Conservation (phyloP, 2,797 vertebrate genomes). For the Orientallactaga sibirica region DNA sequence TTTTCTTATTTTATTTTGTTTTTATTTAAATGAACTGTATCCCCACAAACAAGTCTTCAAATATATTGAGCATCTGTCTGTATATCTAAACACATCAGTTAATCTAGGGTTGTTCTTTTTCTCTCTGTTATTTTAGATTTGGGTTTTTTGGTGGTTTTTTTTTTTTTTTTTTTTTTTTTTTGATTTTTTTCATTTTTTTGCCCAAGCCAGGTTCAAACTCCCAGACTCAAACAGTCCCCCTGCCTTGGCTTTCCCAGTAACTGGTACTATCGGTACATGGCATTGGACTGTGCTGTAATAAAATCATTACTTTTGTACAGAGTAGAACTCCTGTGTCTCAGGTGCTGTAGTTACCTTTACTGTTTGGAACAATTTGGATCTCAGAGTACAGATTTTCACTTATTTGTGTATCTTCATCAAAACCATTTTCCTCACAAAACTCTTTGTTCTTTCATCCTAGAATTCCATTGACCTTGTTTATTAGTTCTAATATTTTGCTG, state of each 20-base stretch:
- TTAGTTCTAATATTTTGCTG: neutral
- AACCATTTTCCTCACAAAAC: slow-evolving; percentile 19
- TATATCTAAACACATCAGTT: neutral
- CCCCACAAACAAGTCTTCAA: neutral
- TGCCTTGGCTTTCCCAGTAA: neutral
- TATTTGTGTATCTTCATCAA: neutral
- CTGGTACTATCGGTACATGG: neutral
- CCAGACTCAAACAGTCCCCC: neutral
- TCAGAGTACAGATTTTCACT: neutral
- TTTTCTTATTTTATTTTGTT: neutral
- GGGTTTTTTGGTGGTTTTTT: neutral
- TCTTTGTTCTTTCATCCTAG: slow-evolving; percentile 27
- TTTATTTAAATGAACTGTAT: slow-evolving; percentile 4
- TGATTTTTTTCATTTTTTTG: neutral
- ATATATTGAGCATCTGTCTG: neutral
- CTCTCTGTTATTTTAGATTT: neutral
- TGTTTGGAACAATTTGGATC: neutral
- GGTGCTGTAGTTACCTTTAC: neutral
- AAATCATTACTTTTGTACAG: neutral
- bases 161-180: neutral
- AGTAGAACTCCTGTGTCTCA: neutral
- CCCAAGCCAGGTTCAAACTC: neutral
- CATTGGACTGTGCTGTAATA: neutral
- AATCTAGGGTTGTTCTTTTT: slow-evolving; percentile 38
- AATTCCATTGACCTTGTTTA: slow-evolving; percentile 10